These are phyloP conservation scores for Phrynosoma platyrhinos DNA, from an alignment of 2,113 vertebrate species.

Conservation along the genomic window DNA sequence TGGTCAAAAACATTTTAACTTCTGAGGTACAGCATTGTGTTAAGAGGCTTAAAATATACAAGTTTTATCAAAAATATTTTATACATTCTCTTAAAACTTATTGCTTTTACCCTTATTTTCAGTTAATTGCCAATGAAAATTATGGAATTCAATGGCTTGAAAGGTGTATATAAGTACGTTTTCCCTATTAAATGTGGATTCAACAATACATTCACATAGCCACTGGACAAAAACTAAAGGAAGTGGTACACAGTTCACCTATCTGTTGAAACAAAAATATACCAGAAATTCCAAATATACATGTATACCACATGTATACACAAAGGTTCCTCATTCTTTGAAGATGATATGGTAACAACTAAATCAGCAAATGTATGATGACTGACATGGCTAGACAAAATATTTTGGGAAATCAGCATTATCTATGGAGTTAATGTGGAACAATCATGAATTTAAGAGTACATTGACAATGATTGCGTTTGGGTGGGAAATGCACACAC, in stretches of 20 bases:
- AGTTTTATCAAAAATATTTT: constrained; percentile 85
- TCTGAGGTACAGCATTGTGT: constrained; percentile 88
- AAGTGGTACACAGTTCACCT: constrained; percentile 77
- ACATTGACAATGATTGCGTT: constrained; percentile 20
- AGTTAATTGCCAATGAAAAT: constrained; percentile 75
- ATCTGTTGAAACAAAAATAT: constrained; percentile 74
- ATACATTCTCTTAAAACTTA: constrained; percentile 84
- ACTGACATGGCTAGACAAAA: constrained; percentile 36
- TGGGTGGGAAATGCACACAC: constrained; percentile 35
- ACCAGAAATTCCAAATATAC: constrained; percentile 81
- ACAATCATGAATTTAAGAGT: constrained; percentile 28
- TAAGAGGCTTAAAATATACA: constrained; percentile 83
- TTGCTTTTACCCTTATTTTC: constrained; percentile 82
- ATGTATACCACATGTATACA: constrained; percentile 81
- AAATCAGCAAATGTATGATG: constrained; percentile 78
- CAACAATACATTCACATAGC: constrained; percentile 61
- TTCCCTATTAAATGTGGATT: constrained; percentile 55
- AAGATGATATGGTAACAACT: constrained; percentile 66
- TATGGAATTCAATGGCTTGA: constrained; percentile 78
- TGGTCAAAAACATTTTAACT: constrained; percentile 72
- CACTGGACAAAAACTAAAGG: constrained; percentile 66
- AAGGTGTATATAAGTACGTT: constrained; percentile 45
- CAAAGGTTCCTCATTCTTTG: constrained; percentile 68
- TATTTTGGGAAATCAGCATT: constrained; percentile 29
- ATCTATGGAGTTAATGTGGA: constrained; percentile 24